Evolutionary conservation across 2,113 vertebrate species (phyloP).

Genomic region (Sardina pilchardus): DNA sequence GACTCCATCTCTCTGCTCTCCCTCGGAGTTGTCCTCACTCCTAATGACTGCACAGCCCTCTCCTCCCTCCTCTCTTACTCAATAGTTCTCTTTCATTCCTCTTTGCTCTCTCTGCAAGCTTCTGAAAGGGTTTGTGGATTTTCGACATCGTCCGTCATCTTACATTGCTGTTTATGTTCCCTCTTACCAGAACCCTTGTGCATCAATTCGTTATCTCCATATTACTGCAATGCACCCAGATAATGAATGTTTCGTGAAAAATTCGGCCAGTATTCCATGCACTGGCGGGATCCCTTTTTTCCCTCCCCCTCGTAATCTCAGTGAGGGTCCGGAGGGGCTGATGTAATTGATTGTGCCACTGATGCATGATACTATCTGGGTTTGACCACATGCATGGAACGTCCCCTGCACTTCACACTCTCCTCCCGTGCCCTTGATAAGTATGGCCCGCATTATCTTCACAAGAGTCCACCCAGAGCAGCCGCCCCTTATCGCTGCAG

Average conservation of each 20-base stretch:
- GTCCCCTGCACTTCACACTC: constrained; percentile 49
- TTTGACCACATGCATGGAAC: constrained; percentile 64
- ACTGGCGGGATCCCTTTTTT: constrained; percentile 20
- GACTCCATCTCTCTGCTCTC: background rate
- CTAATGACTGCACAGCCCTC: background rate
- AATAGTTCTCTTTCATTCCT: background rate
- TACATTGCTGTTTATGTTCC: no score
- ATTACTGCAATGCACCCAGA: background rate
- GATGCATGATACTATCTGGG: constrained; percentile 68
- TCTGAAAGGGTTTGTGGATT: no score
- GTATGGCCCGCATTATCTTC: constrained; percentile 69
- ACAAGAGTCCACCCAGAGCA: constrained; percentile 55
- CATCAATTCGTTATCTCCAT: background rate
- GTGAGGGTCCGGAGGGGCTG: constrained; percentile 51
- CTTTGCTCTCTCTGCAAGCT: no score
- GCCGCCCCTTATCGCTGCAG: constrained; percentile 65
- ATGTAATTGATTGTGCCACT: constrained; percentile 66
- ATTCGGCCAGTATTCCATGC: background rate
- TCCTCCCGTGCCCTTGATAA: constrained; percentile 68
- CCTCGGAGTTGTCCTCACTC: background rate
- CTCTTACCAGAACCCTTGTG: no score
- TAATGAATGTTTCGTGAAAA: background rate
- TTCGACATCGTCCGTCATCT: no score
- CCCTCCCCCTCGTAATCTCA: constrained; percentile 41
- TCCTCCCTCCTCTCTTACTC: background rate